phyloP scores from a whole-genome alignment of 2,797 vertebrate genomes.

The Cheirogaleus major region DNA sequence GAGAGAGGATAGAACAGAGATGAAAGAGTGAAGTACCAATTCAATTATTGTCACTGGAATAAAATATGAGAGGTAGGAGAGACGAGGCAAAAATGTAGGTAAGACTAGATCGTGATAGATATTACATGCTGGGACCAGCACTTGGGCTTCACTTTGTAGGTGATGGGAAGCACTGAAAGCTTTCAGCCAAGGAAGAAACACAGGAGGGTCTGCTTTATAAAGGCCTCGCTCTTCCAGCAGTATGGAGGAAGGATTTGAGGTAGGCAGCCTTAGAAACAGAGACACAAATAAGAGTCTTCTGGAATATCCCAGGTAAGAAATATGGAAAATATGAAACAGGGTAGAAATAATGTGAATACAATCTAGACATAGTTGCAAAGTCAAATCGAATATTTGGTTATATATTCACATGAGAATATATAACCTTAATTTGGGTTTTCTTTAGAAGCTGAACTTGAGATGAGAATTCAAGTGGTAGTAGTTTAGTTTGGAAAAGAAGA shows the following conservation, averaged over 20 bases:
- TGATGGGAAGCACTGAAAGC: neutral
- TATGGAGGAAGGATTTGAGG: neutral
- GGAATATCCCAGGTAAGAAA: neutral
- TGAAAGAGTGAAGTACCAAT: neutral
- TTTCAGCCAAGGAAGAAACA: neutral
- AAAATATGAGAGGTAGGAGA: neutral
- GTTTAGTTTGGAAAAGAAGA: neutral
- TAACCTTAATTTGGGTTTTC: neutral
- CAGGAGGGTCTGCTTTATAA: neutral
- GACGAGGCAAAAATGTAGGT: neutral
- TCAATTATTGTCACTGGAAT: neutral
- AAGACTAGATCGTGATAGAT: neutral
- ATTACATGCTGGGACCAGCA: neutral
- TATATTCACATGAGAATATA: slow-evolving; percentile 18
- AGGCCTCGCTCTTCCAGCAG: neutral
- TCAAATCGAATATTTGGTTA: slow-evolving; percentile 27
- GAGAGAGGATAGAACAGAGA: neutral
- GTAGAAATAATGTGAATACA: neutral
- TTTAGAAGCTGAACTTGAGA: slow-evolving; percentile 35
- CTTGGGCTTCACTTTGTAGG: neutral
- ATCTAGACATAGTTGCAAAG: neutral
- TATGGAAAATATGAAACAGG: neutral
- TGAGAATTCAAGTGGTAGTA: slow-evolving; percentile 22
- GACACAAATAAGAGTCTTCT: neutral
- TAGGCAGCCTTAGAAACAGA: neutral